Base-by-base conservation (phyloP, 2,113 vertebrate species). In the Syrrhaptes paradoxus region DNA sequence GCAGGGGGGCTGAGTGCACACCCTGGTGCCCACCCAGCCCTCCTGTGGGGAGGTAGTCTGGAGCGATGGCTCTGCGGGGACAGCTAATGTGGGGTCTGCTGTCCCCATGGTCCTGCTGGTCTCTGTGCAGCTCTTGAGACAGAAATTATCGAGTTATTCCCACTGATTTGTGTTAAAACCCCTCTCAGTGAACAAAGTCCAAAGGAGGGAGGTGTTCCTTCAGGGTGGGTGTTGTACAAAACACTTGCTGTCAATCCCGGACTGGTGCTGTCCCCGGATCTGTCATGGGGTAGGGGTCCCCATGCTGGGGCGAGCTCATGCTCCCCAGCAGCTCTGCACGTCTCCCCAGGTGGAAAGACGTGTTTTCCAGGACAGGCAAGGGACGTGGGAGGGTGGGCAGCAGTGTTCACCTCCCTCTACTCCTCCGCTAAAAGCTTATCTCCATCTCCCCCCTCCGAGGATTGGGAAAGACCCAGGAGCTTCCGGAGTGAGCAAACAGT, bases 301-400 rank as follows among this genome's bases (percentile, higher is more conserved):
- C 8, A 0, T 1, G 4, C 31, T 7, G 2, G 16, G 15, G 11
- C 1, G 3, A 18, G 70, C 22, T 45, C 43, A 12, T 36, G 34
- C 48, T 54, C 24, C n/a, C 0, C 34, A 2, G 1, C 31, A 46
- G 2, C 28, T 29, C 38, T 28, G 68, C 63, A 17, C 1, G 1
- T 12, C 61, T 29, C 34, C 7, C 0, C 1, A 51, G 57, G 10
- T 5, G 55, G 17, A 24, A 58, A 43, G 70, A 54, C 36, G 19
- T 54, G 17, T 38, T 68, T 31, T 26, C 59, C 71, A 71, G 62
- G 38, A 45, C 1, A 8, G 26, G 24, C 46, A 26, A 6, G 49
- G 38, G 43, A 17, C 75, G 12, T 0, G 0, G 19, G 66, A 8
- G 2, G 10, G 31, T 13, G 41, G 45, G 49, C 41, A 29, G 74